Percentiles rank a stretch among this genome's conserved stretches.
Conservation (phyloP, 2,888 invertebrate species). For the Arctia plantaginis region DNA sequence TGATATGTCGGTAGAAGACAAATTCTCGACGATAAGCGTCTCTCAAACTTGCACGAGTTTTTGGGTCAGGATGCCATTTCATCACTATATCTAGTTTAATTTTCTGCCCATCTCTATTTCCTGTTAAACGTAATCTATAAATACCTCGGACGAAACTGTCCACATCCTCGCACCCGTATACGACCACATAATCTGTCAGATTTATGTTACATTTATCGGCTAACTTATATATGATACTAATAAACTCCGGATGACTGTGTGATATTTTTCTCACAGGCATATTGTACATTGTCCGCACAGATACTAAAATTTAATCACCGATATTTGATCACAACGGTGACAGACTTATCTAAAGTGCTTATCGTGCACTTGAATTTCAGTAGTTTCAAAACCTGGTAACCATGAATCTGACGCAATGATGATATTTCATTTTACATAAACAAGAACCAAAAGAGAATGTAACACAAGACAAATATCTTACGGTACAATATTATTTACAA, state of each 20-base stretch:
- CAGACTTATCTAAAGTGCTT: constrained; percentile 30
- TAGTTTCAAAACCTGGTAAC: constrained; percentile 14
- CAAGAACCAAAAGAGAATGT: neutral
- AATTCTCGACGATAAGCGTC: constrained; percentile 67
- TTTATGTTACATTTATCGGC: constrained; percentile 59
- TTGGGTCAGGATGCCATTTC: constrained; percentile 68
- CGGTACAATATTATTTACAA: neutral
- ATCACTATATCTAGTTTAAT: constrained; percentile 60
- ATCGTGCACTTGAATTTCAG: constrained; percentile 32
- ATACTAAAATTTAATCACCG: constrained; percentile 32
- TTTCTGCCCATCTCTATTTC: constrained; percentile 62
- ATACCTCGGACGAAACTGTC: constrained; percentile 65
- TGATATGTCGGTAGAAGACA: constrained; percentile 58
- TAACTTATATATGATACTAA: constrained; percentile 65
- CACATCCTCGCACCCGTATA: constrained; percentile 65
- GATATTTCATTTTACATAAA: constrained; percentile 5
- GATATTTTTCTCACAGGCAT: constrained; percentile 74
- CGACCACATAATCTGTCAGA: constrained; percentile 57
- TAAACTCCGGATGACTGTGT: constrained; percentile 62
- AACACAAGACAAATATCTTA: neutral
- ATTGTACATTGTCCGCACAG: constrained; percentile 37
- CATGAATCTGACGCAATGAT: neutral
- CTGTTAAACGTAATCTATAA: constrained; percentile 63
- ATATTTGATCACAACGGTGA: constrained; percentile 13
- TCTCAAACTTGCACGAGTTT: constrained; percentile 61